Conservation (phyloP, 1,140 invertebrate genomes). For the Drosophila asahinai region DNA sequence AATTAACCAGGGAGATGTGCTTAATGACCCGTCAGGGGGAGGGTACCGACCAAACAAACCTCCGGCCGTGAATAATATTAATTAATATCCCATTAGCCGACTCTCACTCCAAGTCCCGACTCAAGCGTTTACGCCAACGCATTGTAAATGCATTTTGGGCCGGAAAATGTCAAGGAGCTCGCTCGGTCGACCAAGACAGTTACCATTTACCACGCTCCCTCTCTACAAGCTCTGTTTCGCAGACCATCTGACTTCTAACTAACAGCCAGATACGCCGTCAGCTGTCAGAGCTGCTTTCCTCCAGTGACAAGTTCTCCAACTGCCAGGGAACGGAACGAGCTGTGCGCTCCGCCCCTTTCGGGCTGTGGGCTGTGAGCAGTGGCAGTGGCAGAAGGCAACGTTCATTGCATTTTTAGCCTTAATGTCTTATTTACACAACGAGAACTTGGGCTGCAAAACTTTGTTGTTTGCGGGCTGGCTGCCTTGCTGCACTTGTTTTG, state of each 20-base stretch:
- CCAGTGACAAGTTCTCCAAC: constrained; percentile 34
- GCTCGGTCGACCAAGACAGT: background rate
- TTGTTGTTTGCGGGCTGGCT: constrained; percentile 14
- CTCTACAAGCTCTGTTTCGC: background rate
- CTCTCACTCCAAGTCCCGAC: background rate
- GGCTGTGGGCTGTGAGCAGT: background rate
- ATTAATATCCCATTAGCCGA: constrained; percentile 37
- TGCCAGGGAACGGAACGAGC: constrained; percentile 17
- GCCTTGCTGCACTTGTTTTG: constrained; percentile 25
- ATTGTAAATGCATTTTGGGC: constrained; percentile 29
- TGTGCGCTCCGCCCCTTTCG: background rate
- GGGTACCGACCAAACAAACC: background rate
- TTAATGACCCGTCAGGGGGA: constrained; percentile 17
- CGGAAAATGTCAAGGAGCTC: constrained; percentile 29
- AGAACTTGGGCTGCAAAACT: constrained; percentile 36
- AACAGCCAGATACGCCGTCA: constrained; percentile 18
- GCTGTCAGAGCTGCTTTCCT: constrained; percentile 23
- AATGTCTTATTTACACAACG: constrained; percentile 38
- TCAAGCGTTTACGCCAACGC: constrained; percentile 2
- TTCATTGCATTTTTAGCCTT: constrained; percentile 14
- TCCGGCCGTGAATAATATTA: constrained; percentile 34
- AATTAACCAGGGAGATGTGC: constrained; percentile 23
- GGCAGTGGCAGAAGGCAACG: constrained; percentile 3
- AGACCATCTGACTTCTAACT: constrained; percentile 21
- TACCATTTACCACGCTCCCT: background rate